These are phyloP conservation scores for Tetragnatha versicolor DNA, from an alignment of 1,140 invertebrate genomes.

Conservation along the genomic window DNA sequence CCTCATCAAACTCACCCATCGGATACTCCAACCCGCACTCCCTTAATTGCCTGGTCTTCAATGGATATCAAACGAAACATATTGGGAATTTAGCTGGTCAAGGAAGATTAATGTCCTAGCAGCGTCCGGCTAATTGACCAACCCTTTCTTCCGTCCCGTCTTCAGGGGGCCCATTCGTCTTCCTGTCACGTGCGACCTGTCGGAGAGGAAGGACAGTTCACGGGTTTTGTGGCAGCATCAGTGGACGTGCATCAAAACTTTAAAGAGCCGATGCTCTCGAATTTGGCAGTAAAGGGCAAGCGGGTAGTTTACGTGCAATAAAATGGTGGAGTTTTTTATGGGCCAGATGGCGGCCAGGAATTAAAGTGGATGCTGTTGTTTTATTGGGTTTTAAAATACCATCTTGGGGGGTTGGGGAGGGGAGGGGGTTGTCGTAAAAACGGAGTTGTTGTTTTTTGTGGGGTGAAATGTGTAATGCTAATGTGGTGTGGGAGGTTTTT, in stretches of 20 bases:
- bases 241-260: slow-evolving; percentile 46
- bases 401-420: background rate
- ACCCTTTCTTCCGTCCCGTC: background rate
- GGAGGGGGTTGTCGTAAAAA: background rate
- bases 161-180: background rate
- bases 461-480: too few species aligned
- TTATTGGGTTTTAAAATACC: slow-evolving; percentile 31
- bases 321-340: slow-evolving; percentile 36
- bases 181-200: slow-evolving; percentile 41
- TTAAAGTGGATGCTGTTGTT: background rate
- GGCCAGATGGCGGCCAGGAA: background rate
- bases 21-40: too few species aligned
- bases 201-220: slow-evolving; percentile 25
- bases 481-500: too few species aligned
- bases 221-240: slow-evolving; percentile 37
- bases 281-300: slow-evolving; percentile 1
- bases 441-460: background rate
- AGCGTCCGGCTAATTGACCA: background rate
- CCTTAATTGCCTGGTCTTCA: too few species aligned
- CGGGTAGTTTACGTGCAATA: slow-evolving; percentile 31
- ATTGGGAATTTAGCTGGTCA: too few species aligned
- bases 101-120: too few species aligned
- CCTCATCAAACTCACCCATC: too few species aligned
- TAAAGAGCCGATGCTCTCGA: slow-evolving; percentile 42
- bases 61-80: too few species aligned